These are phyloP conservation scores for Aphis craccivora DNA, from an alignment of 1,140 invertebrate species.

Conservation along the genomic window DNA sequence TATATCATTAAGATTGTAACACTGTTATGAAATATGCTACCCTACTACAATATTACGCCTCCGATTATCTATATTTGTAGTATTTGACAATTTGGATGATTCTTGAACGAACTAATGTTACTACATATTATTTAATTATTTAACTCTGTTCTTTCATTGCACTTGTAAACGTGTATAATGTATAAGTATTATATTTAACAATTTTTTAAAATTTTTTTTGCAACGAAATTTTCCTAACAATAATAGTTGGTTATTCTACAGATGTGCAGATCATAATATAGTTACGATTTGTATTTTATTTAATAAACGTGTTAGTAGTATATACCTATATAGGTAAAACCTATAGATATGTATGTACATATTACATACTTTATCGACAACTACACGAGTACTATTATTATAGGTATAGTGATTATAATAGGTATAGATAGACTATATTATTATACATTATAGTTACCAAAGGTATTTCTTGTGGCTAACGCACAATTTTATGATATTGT, in stretches of 20 bases:
- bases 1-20: not conserved
- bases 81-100: not conserved
- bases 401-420: not conserved
- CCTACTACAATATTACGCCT: not conserved
- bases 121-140: not conserved
- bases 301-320: not conserved
- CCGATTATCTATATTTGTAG: not conserved
- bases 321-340: not conserved
- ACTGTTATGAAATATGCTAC: not conserved
- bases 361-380: not conserved
- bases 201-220: not conserved
- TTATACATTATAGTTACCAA: not conserved
- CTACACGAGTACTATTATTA: not conserved
- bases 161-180: not conserved
- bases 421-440: not conserved
- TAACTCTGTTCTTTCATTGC: not conserved
- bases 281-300: not conserved
- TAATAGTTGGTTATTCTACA: not conserved
- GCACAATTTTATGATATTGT: slow-evolving; percentile 13
- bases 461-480: not conserved
- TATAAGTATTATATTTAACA: not conserved
- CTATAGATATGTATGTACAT: too few species aligned
- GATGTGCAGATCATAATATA: not conserved
- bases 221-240: not conserved
- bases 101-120: not conserved